Evolutionary conservation across 2,113 vertebrate species (phyloP).

Genomic region (Murina feae): DNA sequence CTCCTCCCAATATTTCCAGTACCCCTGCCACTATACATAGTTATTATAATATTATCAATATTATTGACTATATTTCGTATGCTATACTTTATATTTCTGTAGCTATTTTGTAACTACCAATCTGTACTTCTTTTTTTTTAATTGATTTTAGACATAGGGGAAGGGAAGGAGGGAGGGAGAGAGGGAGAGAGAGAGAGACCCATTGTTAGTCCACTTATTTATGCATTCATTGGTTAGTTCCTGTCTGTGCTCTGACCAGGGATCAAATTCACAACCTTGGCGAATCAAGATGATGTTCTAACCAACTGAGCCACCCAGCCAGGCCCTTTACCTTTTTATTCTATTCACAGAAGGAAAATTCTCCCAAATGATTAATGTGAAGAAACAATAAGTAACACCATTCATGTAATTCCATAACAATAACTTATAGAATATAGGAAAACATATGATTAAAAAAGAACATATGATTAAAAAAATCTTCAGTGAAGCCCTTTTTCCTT

Average conservation of each 20-base stretch:
- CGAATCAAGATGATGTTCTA: no score
- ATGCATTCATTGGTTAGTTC: not conserved
- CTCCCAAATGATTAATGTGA: not conserved
- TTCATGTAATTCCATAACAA: not conserved
- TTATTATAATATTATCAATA: not conserved
- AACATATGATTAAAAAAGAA: not conserved
- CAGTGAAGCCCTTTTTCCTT: not conserved
- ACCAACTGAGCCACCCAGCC: no score
- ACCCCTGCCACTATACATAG: not conserved
- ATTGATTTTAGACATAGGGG: not conserved
- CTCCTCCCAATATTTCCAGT: not conserved
- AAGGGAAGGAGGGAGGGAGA: no score
- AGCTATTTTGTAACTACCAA: not conserved
- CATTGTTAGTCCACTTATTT: not conserved
- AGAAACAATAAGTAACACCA: not conserved
- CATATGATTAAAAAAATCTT: not conserved
- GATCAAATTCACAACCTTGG: not conserved
- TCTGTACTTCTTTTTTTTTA: not conserved
- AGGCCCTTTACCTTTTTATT: not conserved
- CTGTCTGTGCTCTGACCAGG: not conserved
- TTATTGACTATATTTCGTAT: not conserved
- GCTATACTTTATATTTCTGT: not conserved
- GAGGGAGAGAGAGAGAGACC: not conserved
- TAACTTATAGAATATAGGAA: not conserved
- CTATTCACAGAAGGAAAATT: not conserved